phyloP scores from a whole-genome alignment of 1,140 invertebrate genomes.

The Riptortus pedestris region DNA sequence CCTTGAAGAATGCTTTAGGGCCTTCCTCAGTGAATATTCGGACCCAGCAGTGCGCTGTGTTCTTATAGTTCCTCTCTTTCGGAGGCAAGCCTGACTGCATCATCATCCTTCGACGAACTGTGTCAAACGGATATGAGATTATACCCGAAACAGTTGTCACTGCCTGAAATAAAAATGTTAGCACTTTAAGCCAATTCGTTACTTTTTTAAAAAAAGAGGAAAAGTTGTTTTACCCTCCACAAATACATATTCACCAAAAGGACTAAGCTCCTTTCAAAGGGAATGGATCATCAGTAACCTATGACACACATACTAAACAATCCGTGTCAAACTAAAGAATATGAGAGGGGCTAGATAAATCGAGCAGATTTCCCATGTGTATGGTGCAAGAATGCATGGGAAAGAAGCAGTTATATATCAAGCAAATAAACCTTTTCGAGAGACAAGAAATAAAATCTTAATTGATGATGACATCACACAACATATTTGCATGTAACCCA shows the following conservation, averaged over 20 bases:
- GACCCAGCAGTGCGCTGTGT: slow-evolving; percentile 59
- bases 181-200: neutral
- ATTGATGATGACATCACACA: too few species aligned
- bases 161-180: slow-evolving; percentile 38
- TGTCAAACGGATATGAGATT: slow-evolving; percentile 84
- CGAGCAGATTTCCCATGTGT: too few species aligned
- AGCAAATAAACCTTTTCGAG: too few species aligned
- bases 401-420: too few species aligned
- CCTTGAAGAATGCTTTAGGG: slow-evolving; percentile 64
- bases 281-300: neutral
- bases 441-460: too few species aligned
- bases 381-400: too few species aligned
- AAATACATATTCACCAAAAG: neutral
- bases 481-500: too few species aligned
- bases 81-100: slow-evolving; percentile 67
- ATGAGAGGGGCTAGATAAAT: neutral
- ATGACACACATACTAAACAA: neutral
- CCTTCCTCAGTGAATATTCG: slow-evolving; percentile 59
- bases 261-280: neutral
- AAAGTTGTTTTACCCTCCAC: neutral
- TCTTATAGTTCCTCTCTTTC: slow-evolving; percentile 59
- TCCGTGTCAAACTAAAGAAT: neutral
- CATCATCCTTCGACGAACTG: slow-evolving; percentile 84
- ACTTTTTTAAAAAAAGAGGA: neutral
- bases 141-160: slow-evolving; percentile 68